Evolutionary conservation across 2,113 vertebrate genomes (phyloP).

Genomic region (Opisthocomus hoazin): DNA sequence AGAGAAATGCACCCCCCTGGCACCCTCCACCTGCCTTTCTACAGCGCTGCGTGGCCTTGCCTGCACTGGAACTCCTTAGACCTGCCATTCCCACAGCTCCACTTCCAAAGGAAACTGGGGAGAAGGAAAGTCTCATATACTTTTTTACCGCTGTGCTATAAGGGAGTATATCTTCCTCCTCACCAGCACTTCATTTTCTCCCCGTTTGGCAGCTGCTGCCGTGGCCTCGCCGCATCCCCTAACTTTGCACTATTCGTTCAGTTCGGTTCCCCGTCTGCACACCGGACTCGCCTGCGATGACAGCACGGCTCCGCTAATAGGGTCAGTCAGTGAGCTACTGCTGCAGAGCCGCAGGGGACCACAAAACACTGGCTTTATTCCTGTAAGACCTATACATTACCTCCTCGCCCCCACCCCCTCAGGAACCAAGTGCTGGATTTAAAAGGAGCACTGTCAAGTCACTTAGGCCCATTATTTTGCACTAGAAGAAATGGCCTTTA

Average conservation of each 20-base stretch:
- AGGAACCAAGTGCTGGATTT: slow-evolving; percentile 33
- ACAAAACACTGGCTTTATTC: slow-evolving; percentile 51
- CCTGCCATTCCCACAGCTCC: neutral
- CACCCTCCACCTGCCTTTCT: neutral
- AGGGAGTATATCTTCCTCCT: neutral
- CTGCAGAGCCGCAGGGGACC: slow-evolving; percentile 49
- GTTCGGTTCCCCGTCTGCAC: neutral
- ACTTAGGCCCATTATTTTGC: slow-evolving; percentile 52
- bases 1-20: neutral
- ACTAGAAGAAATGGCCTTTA: slow-evolving; percentile 42
- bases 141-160: neutral
- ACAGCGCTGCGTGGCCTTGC: neutral
- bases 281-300: neutral
- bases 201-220: neutral
- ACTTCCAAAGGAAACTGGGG: neutral
- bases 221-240: neutral
- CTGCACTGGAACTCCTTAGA: neutral
- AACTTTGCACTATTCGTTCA: neutral
- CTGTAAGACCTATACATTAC: slow-evolving; percentile 55
- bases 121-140: neutral
- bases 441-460: slow-evolving; percentile 49
- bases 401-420: neutral
- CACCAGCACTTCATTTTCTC: neutral
- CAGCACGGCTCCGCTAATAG: slow-evolving; percentile 22
- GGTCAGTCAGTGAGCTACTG: slow-evolving; percentile 45